phyloP scores from a whole-genome alignment of 2,797 vertebrate species.

The Lutjanus campechanus region DNA sequence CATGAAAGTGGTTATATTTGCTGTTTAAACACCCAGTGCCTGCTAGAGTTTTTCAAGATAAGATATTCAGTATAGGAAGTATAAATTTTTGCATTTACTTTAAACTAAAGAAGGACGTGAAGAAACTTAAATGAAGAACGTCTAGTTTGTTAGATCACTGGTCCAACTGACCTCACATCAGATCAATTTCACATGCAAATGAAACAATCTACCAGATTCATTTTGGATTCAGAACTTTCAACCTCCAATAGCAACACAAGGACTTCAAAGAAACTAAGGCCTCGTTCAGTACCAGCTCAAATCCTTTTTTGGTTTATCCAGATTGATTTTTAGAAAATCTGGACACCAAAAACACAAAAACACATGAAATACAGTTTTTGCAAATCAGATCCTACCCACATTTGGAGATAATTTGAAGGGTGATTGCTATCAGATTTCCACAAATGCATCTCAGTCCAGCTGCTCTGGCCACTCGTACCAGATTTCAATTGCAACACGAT shows the following conservation, averaged over 20 bases:
- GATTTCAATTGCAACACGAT: no score
- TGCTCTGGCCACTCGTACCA: no score
- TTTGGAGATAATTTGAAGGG: no score
- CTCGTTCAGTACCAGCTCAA: no score
- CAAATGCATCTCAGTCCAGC: no score
- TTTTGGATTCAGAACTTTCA: conserved; percentile 11
- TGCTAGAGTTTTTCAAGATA: background rate
- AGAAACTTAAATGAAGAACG: background rate
- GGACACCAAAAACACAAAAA: no score
- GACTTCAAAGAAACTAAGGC: background rate
- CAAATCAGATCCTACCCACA: no score
- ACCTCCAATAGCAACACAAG: background rate
- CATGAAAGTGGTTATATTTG: background rate
- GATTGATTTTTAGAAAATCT: no score
- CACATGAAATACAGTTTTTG: no score
- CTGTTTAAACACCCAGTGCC: background rate
- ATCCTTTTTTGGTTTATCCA: no score
- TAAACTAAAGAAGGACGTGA: background rate
- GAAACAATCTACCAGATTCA: background rate
- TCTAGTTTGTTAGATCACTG: background rate
- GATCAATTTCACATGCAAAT: conserved; percentile 12
- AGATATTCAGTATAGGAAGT: background rate
- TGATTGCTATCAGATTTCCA: no score
- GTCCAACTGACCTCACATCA: background rate
- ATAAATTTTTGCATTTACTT: no score